Percentiles rank a stretch among this genome's conserved stretches.
Conservation (phyloP, 2,888 invertebrate species). For the Polyommatus iphigenia region DNA sequence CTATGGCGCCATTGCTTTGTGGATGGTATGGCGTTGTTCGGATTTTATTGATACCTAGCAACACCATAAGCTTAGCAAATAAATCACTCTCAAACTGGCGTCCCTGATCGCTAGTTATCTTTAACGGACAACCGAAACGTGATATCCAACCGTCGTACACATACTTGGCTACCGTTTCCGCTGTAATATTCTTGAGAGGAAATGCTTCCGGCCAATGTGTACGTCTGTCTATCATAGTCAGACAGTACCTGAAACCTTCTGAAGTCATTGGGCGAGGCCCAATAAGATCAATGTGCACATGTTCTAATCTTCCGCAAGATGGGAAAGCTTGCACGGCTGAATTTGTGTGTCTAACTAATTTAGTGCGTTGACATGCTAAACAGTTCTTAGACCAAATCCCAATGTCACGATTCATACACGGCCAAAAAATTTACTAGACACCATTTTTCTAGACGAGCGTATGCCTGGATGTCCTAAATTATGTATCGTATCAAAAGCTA, state of each 20-base stretch:
- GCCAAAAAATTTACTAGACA: constrained; percentile 17
- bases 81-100: neutral
- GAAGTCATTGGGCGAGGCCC: constrained; percentile 36
- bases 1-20: constrained; percentile 40
- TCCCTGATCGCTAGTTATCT: too few species aligned
- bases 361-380: constrained; percentile 30
- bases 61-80: neutral
- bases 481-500: constrained; percentile 6
- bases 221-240: constrained; percentile 40
- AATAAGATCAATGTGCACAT: constrained; percentile 38
- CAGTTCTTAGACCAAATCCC: constrained; percentile 31
- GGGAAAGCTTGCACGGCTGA: neutral
- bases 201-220: constrained; percentile 43
- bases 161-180: constrained; percentile 32
- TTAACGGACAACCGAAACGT: too few species aligned
- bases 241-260: constrained; percentile 39
- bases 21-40: too few species aligned
- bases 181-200: constrained; percentile 32
- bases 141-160: neutral
- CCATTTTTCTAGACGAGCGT: neutral
- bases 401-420: constrained; percentile 30
- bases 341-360: constrained; percentile 36
- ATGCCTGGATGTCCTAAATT: constrained; percentile 26
- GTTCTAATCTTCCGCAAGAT: constrained; percentile 35
- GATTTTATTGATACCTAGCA: too few species aligned